Conservation (phyloP, 2,888 invertebrate species). For the Macroteleia sp. region DNA sequence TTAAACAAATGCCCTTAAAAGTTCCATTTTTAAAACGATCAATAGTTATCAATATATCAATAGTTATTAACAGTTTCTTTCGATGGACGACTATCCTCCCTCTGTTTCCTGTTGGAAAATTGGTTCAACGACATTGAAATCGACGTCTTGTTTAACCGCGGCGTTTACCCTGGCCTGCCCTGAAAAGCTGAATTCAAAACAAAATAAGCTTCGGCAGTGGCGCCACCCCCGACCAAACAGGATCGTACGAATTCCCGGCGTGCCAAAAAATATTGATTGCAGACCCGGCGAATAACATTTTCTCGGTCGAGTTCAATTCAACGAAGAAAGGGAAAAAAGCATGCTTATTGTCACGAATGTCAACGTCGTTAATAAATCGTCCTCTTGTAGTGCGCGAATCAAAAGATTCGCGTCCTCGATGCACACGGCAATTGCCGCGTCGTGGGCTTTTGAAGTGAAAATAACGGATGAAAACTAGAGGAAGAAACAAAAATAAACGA, state of each 20-base stretch:
- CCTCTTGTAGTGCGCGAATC: not conserved
- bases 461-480: not conserved
- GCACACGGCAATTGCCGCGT: constrained; percentile 12
- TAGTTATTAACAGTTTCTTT: too few relatives aligned
- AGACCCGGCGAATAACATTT: constrained; percentile 20
- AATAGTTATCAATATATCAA: too few relatives aligned
- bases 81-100: too few relatives aligned
- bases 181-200: constrained; percentile 26
- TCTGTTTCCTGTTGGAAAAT: not conserved
- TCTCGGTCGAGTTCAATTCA: not conserved
- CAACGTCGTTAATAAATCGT: constrained; percentile 9
- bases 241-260: constrained; percentile 1
- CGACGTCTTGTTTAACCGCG: too few relatives aligned
- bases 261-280: constrained; percentile 53
- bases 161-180: too few relatives aligned
- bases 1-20: too few relatives aligned
- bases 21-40: too few relatives aligned
- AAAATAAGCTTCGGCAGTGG: constrained; percentile 12
- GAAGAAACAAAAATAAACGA: not conserved
- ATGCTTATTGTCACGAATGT: not conserved
- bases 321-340: not conserved
- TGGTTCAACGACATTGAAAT: not conserved
- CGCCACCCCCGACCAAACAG: constrained; percentile 20
- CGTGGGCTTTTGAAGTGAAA: constrained; percentile 24
- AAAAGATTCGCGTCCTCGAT: constrained; percentile 19